Evolutionary conservation across 30 jellyfish, hydroid and myxozoan genomes (phyloP), one percentile per base, ranked within the genome.

Genomic region (Sanderia malayensis): DNA sequence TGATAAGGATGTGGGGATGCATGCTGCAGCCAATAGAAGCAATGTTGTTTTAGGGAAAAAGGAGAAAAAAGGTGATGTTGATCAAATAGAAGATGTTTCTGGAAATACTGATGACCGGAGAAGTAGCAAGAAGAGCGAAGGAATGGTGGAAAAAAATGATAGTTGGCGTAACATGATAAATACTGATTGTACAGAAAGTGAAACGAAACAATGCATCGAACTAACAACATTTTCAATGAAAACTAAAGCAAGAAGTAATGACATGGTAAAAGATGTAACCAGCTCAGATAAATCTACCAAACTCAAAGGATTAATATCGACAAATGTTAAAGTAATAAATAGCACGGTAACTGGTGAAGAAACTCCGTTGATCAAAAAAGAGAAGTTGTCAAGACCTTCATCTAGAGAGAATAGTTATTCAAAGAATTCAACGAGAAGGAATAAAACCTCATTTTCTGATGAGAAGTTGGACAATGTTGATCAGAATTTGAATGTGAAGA

Each of bases 331-430:
- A 4, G 52, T 13, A 37, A 13, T 4, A 13, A 13, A 37, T 4
- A 37, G 52, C 13, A 13, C 52, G 13, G 52, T 13, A 13, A 37
- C 62, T 26, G 83, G 72, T 13, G 72, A 71, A 30, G 83, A 71
- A 66, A 71, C 72, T 11, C 83, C 72, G 0, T 11, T 49, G 61
- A 53, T 71, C 4, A 17, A 24, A 3, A 71, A 66, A 32, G 67
- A 71, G 47, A 15, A 25, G 15, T 2, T 24, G 8, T 63, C 31
- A 15, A 49, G 27, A 49, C 2, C 2, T 4, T n/a, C n/a, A n/a
- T 9, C 64, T 49, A 19, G 24, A 4, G 64, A 49, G 2, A 18
- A 18, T 11, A 9, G 27, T 49, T 15, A 8, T 49, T 8, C 6
- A 49, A 49, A 18, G 3, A 4, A 2, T 9, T 11, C 64, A 49